phyloP scores from a whole-genome alignment of 2,113 vertebrate genomes.

The Gallinago paraguaiae region DNA sequence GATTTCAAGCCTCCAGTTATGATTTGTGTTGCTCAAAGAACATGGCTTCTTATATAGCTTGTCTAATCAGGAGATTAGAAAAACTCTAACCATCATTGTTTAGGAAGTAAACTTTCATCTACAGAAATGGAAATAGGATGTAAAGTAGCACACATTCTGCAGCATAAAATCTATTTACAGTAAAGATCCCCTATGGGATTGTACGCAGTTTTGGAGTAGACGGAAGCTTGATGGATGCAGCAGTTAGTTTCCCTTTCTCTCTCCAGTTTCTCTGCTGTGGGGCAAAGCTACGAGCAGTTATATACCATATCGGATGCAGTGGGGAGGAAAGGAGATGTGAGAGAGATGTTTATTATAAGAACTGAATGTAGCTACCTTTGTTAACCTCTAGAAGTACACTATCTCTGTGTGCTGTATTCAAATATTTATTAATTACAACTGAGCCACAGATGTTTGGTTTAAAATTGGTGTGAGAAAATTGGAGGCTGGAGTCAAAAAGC shows the following conservation, averaged over 20 bases:
- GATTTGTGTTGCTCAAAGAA: not conserved
- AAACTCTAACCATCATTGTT: not conserved
- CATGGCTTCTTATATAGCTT: not conserved
- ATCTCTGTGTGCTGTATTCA: not conserved
- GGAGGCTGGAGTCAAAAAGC: not conserved
- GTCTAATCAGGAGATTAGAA: not conserved
- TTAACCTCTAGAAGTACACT: not conserved
- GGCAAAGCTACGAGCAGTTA: not conserved
- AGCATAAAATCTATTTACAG: not conserved
- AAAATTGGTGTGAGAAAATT: not conserved
- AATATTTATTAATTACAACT: constrained; percentile 19
- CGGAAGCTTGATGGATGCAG: not conserved
- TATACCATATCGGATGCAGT: not conserved
- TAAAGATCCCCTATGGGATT: not conserved
- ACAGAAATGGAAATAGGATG: not conserved
- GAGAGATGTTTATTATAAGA: not conserved
- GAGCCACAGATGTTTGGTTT: not conserved
- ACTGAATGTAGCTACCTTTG: not conserved
- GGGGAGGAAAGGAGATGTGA: not conserved
- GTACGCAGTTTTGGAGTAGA: not conserved
- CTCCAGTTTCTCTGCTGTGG: not conserved
- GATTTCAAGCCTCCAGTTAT: not conserved
- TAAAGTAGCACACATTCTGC: not conserved
- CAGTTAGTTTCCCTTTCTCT: not conserved
- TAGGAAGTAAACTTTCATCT: not conserved